Conservation (phyloP, 2,888 invertebrate genomes). For the Sussaba pulchella region DNA sequence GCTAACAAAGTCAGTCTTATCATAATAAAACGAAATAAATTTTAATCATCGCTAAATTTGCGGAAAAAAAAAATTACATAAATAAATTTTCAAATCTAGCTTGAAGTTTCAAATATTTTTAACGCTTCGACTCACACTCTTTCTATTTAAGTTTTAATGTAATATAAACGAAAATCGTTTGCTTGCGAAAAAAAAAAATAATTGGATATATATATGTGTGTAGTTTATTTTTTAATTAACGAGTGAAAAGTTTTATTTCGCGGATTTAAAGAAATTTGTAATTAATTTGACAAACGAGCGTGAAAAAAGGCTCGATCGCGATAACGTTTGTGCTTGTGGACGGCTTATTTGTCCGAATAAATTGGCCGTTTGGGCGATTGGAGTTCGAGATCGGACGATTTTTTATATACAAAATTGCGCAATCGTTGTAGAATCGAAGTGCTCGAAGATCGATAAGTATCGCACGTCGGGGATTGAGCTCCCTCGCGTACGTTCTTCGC, state of each 20-base stretch:
- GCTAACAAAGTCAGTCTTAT: too few relatives aligned
- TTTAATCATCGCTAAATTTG: too few relatives aligned
- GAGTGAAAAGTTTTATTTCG: too few relatives aligned
- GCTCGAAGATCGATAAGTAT: constrained; percentile 29
- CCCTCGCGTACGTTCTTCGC: constrained; percentile 8
- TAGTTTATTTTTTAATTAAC: too few relatives aligned
- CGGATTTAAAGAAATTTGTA: too few relatives aligned
- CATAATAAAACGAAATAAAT: too few relatives aligned
- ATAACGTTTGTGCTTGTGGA: constrained; percentile 4
- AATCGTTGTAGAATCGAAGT: not conserved
- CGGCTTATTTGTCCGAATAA: constrained; percentile 11
- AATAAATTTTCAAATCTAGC: too few relatives aligned
- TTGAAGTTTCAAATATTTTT: too few relatives aligned
- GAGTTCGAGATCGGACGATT: not conserved
- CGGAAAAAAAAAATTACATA: too few relatives aligned
- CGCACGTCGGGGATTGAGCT: constrained; percentile 8
- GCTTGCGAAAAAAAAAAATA: not conserved
- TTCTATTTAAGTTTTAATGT: not conserved
- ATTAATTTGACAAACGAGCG: too few relatives aligned
- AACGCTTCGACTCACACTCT: too few relatives aligned
- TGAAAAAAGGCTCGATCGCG: constrained; percentile 16
- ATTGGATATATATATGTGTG: too few relatives aligned
- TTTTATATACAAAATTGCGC: constrained; percentile 18
- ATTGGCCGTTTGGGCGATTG: constrained; percentile 12
- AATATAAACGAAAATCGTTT: not conserved